Evolutionary conservation across 2,113 vertebrate genomes (phyloP), one percentile per base, ranked within the genome.

Genomic region (Scatophagus argus): DNA sequence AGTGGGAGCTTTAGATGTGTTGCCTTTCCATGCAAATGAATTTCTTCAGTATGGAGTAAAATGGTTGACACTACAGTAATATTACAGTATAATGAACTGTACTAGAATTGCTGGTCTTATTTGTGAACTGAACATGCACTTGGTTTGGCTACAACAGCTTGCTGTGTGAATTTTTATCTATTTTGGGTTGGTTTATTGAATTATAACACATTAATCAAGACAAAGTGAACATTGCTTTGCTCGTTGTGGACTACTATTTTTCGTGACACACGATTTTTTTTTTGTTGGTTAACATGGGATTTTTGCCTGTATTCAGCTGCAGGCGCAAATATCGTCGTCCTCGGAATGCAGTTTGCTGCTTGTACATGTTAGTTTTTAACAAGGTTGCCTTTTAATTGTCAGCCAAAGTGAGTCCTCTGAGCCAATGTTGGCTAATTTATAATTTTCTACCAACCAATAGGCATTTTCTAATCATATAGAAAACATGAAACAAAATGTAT

Each of bases 51-150:
- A 59, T 58, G 4, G 10, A 31, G 3, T 38, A 59, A n/a, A 70
- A 54, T 41, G 29, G 49, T 36, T 46, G 23, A 60, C 12, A 41
- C 16, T 55, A 8, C 11, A 51, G 21, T n/a, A 16, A 19, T 6
- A 51, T 29, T 23, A 39, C 34, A 51, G 13, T 25, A 17, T 47
- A 39, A 51, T 10, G 1, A 2, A 36, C 44, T n/a, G 39, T 27
- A 32, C 11, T 31, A 66, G 46, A 63, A 56, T 39, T 84, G 13
- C 58, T 52, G 14, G 23, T 62, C 21, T 43, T 63, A 19, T 64
- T 79, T 43, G n/a, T 44, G n/a, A 59, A 46, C 25, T 17, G 12
- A 49, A 72, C 23, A 51, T 9, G 8, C 7, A 52, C 43, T 34
- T 46, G 25, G n/a, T n/a, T n/a, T 43, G 32, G 19, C 32, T 61